Base-by-base conservation (phyloP, 2,888 invertebrate species). In the Seira sanloemensis region DNA sequence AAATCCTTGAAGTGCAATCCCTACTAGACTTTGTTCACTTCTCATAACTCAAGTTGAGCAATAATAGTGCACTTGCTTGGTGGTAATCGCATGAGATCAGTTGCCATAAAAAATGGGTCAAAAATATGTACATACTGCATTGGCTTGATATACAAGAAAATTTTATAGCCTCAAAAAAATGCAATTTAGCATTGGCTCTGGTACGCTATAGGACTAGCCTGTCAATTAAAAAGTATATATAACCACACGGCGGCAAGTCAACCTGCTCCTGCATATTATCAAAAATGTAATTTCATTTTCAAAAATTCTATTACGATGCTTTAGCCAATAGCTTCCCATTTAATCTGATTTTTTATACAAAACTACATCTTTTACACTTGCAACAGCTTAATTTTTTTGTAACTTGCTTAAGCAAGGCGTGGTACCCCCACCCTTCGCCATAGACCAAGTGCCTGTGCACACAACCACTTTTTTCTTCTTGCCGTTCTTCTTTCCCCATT, bases 51-150 rank as follows among this genome's bases (percentile, higher is more conserved):
- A 62, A 62, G 62, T 62, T 62, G 62, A 23, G 62, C 62, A 62
- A 62, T 62, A 12, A 2, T 12, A 50, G 16, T 50, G 12, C 37
- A 12, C 37, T 37, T 9, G 37, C 37, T 62, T 21, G 2, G 21
- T 62, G 62, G n/a, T 81, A 85, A 84, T 85, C 85, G 83, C 81
- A 79, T 78, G 84, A 81, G 87, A 86, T 87, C 86, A 87, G 84
- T 82, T 86, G 85, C 84, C 84, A 87, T 87, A 87, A 86, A 87
- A 87, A 87, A 87, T 84, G 87, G 87, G 87, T 87, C 86, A 87
- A 77, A 85, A 86, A 79, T 73, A n/a, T n/a, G n/a, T n/a, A n/a
- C n/a, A n/a, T n/a, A n/a, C n/a, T n/a, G n/a, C n/a, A n/a, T n/a
- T n/a, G n/a, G 78, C 77, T 80, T 84, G 75, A 80, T 62, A 84